Base-by-base conservation (phyloP, 2,797 vertebrate genomes). In the Gymnoscopelus braueri region DNA sequence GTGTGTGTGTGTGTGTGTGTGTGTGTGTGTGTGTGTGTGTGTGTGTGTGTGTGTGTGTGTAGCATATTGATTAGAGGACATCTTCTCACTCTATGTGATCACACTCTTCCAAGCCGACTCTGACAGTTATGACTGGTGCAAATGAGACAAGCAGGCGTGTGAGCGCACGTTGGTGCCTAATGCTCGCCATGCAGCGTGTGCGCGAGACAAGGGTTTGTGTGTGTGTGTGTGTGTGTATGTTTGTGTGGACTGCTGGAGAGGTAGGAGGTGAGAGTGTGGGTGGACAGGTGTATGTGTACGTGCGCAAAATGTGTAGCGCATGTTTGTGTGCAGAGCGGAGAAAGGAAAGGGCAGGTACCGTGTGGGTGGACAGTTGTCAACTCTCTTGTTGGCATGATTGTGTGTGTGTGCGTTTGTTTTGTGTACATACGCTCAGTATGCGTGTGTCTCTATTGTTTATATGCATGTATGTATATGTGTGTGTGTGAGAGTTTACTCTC, bases 91-190 rank as follows among this genome's bases (percentile, higher is more conserved):
- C 74, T 19, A 1, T 77, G 86, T 77, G 75, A 75, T 85, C 73
- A 71, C 82, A 74, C 51, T 63, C 10, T 3, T 48, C 65, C 65
- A 80, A 87, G 79, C 56, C 19, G 76, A 77, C 39, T 62, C 54
- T 48, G 83, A 88, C 86, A 81, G 79, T 80, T 85, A 82, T 56
- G 75, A 77, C 82, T 71, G 77, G 68, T 79, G 86, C 67, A 82
- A 85, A 88, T 83, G 77, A 87, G 78, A 83, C 72, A 15, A 79
- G 81, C 39, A 23, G 60, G 79, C 77, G 81, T 59, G 79, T 52
- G 57, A 13, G 26, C 9, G 50, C 52, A 12, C 32, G 24, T 19
- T 19, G 19, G 19, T 19, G 19, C 19, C 19, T 19, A 19, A 19
- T 19, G 19, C 39, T 44, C 9, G 39, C 39, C 10, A 44, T 44